Conservation (phyloP, 1,140 invertebrate species). For the Euura lappo region DNA sequence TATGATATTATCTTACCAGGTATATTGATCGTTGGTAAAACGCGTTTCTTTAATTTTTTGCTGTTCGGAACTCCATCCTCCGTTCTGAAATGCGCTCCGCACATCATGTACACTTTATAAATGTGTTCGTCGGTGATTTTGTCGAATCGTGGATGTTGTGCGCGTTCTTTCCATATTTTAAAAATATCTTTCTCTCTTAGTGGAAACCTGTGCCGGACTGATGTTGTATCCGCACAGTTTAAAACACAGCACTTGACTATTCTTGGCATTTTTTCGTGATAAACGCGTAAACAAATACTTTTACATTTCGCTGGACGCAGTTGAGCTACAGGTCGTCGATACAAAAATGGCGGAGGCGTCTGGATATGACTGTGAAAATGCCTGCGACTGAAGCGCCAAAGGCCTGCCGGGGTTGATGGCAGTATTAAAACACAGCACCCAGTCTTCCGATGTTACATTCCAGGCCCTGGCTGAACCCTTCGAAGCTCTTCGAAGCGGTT, state of each 20-base stretch:
- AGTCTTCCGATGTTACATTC: background rate
- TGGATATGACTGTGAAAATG: background rate
- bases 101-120: background rate
- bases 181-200: background rate
- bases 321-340: background rate
- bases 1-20: background rate
- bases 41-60: background rate
- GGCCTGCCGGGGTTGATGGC: background rate
- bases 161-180: background rate
- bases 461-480: no score
- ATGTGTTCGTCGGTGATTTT: background rate
- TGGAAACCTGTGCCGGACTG: background rate
- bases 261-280: background rate
- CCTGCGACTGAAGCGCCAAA: background rate
- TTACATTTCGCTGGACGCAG: background rate
- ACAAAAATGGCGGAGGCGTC: background rate
- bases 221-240: background rate
- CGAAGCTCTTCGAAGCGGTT: no score
- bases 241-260: background rate
- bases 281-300: background rate
- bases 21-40: background rate
- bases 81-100: background rate
- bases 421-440: background rate
- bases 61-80: background rate
- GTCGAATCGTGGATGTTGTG: background rate